A percentile compares a stretch with the other conserved stretches of the same genome.
Conservation (phyloP, 2,888 invertebrate genomes). For the Agrochola circellaris region DNA sequence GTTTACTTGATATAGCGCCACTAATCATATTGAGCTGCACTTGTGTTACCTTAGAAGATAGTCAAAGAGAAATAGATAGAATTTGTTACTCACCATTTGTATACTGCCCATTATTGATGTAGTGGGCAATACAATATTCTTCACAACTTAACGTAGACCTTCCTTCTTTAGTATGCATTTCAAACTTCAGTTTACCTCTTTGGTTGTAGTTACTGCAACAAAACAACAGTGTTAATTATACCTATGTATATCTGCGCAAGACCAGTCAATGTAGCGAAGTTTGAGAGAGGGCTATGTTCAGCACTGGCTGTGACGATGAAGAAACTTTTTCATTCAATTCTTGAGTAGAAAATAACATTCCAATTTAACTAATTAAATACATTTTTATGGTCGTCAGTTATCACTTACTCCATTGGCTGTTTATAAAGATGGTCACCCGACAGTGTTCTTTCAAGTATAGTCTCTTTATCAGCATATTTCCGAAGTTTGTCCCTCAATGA, state of each 20-base stretch:
- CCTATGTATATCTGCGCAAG: background rate
- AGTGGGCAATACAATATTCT: slow-evolving; percentile 79
- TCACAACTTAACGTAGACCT: slow-evolving; percentile 77
- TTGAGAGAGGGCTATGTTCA: background rate
- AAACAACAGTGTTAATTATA: background rate
- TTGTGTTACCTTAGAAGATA: too few relatives aligned
- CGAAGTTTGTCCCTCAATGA: slow-evolving; percentile 70
- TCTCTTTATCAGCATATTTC: slow-evolving; percentile 65
- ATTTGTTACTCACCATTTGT: slow-evolving; percentile 73
- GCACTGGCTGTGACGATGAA: too few relatives aligned
- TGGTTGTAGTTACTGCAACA: slow-evolving; percentile 67
- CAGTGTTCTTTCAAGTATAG: slow-evolving; percentile 78
- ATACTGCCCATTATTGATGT: slow-evolving; percentile 73
- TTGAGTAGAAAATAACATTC: too few relatives aligned
- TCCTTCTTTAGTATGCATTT: slow-evolving; percentile 70
- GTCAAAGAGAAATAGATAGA: too few relatives aligned
- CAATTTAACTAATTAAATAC: too few relatives aligned
- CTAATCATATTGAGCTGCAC: too few relatives aligned
- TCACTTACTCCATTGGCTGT: slow-evolving; percentile 84
- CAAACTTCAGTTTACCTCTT: slow-evolving; percentile 83
- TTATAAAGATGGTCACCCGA: slow-evolving; percentile 79
- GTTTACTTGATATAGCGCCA: too few relatives aligned
- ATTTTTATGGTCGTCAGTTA: too few relatives aligned
- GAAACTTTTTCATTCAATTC: too few relatives aligned
- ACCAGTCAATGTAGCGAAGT: background rate